Percentiles rank a stretch among this genome's conserved stretches.
These are phyloP conservation scores for Chrysoperla carnea DNA, from an alignment of 1,140 invertebrate genomes.

Conservation along the genomic window DNA sequence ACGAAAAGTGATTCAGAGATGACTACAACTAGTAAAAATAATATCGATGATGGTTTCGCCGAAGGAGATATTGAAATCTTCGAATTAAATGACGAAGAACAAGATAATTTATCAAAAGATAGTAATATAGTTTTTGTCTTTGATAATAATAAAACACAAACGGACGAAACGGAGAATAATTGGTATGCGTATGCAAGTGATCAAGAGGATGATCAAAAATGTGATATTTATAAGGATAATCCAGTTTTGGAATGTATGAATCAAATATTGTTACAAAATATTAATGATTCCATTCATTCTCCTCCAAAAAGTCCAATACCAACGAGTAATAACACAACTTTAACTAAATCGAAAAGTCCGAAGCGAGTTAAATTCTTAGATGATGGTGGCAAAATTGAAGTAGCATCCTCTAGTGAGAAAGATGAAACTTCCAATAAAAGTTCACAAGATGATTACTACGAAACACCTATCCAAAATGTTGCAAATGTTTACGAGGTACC, in stretches of 20 bases:
- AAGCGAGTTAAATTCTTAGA: slow-evolving; percentile 22
- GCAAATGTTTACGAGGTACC: slow-evolving; percentile 31
- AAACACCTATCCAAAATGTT: slow-evolving; percentile 20
- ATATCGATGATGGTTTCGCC: background rate
- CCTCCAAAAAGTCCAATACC: slow-evolving; percentile 21
- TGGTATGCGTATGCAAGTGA: slow-evolving; percentile 52
- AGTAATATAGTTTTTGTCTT: slow-evolving; percentile 12
- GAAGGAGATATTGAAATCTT: background rate
- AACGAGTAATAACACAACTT: slow-evolving; percentile 13
- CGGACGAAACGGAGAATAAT: slow-evolving; percentile 35
- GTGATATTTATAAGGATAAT: slow-evolving; percentile 48
- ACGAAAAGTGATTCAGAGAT: slow-evolving; percentile 16
- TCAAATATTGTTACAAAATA: slow-evolving; percentile 48
- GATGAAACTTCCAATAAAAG: background rate
- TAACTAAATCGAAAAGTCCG: slow-evolving; percentile 6
- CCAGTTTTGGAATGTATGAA: slow-evolving; percentile 60
- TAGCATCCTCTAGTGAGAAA: background rate
- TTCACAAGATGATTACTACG: slow-evolving; percentile 16
- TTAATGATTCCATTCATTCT: slow-evolving; percentile 17
- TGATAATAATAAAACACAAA: slow-evolving; percentile 10
- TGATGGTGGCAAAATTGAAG: slow-evolving; percentile 7
- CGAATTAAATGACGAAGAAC: background rate
- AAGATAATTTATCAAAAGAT: background rate
- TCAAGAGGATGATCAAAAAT: slow-evolving; percentile 42
- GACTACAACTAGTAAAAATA: slow-evolving; percentile 11